phyloP scores from a whole-genome alignment of 2,888 invertebrate species.

The Drosophila limbata region DNA sequence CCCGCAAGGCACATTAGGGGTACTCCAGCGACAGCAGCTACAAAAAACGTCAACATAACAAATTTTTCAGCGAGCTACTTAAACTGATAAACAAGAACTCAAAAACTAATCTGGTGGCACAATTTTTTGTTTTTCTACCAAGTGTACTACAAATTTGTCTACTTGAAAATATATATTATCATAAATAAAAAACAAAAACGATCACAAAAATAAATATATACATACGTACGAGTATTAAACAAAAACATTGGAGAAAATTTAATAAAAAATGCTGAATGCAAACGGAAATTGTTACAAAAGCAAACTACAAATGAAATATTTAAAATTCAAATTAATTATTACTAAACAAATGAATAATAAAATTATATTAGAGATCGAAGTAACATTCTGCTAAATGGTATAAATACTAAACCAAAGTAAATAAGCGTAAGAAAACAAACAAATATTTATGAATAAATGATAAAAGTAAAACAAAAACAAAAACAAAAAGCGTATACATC shows the following conservation, averaged over 20 bases:
- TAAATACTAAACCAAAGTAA: slow-evolving; percentile 57
- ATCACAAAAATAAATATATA: slow-evolving; percentile 46
- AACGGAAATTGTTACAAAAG: slow-evolving; percentile 57
- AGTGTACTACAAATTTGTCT: slow-evolving; percentile 76
- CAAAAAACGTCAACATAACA: slow-evolving; percentile 65
- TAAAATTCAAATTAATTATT: slow-evolving; percentile 74
- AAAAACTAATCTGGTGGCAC: slow-evolving; percentile 76
- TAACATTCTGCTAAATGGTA: slow-evolving; percentile 69
- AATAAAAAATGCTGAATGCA: slow-evolving; percentile 38
- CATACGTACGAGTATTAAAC: slow-evolving; percentile 61
- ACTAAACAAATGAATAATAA: slow-evolving; percentile 54
- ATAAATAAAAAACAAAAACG: slow-evolving; percentile 5
- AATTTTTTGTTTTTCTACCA: slow-evolving; percentile 79
- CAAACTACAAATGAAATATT: slow-evolving; percentile 62
- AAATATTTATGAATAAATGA: slow-evolving; percentile 48
- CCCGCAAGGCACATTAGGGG: slow-evolving; percentile 68
- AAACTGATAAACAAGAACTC: slow-evolving; percentile 62
- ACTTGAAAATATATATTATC: slow-evolving; percentile 66
- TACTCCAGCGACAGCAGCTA: slow-evolving; percentile 75
- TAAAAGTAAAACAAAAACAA: slow-evolving; percentile 26
- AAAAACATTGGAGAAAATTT: slow-evolving; percentile 38
- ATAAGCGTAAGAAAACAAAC: slow-evolving; percentile 47
- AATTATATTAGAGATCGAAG: slow-evolving; percentile 71
- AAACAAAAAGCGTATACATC: slow-evolving; percentile 45
- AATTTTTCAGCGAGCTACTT: slow-evolving; percentile 64